Percentiles rank a stretch among this genome's conserved stretches.
Conservation (phyloP, 2,888 invertebrate genomes). For the Ormyrus rosae region DNA sequence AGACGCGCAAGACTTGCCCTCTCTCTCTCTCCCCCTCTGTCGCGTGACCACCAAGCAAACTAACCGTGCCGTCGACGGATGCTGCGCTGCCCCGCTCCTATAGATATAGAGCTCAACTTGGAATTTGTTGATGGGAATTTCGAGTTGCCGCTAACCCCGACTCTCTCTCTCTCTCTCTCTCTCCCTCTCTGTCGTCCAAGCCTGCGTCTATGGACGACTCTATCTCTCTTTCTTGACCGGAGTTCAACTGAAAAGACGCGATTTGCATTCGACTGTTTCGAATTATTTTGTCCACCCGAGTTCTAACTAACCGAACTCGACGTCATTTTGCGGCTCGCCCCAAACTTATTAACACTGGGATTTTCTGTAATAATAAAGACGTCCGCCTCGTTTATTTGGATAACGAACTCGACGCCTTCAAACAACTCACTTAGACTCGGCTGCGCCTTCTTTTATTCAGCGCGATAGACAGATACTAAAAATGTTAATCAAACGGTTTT, state of each 20-base stretch:
- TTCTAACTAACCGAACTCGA: neutral
- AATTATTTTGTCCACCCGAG: slow-evolving; percentile 7
- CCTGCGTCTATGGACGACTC: neutral
- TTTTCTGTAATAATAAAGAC: too few species aligned
- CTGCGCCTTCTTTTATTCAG: too few species aligned
- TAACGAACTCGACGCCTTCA: too few species aligned
- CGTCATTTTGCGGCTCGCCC: too few species aligned
- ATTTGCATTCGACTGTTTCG: slow-evolving; percentile 41
- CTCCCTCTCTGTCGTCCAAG: neutral
- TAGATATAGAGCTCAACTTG: slow-evolving; percentile 47
- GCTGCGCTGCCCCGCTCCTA: slow-evolving; percentile 15
- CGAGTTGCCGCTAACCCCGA: slow-evolving; percentile 38
- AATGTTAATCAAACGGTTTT: too few species aligned
- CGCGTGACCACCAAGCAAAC: slow-evolving; percentile 66
- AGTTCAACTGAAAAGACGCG: slow-evolving; percentile 24
- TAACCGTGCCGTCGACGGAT: slow-evolving; percentile 57
- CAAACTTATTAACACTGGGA: too few species aligned
- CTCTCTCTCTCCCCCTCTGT: slow-evolving; percentile 61
- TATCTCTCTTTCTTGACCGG: slow-evolving; percentile 36
- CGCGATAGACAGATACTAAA: too few species aligned
- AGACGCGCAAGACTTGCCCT: slow-evolving; percentile 67
- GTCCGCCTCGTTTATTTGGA: too few species aligned
- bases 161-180: neutral
- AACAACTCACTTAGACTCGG: too few species aligned
- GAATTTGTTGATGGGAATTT: slow-evolving; percentile 58